phyloP scores from a whole-genome alignment of 2,797 vertebrate genomes.

The Dendrocincla fuliginosa region DNA sequence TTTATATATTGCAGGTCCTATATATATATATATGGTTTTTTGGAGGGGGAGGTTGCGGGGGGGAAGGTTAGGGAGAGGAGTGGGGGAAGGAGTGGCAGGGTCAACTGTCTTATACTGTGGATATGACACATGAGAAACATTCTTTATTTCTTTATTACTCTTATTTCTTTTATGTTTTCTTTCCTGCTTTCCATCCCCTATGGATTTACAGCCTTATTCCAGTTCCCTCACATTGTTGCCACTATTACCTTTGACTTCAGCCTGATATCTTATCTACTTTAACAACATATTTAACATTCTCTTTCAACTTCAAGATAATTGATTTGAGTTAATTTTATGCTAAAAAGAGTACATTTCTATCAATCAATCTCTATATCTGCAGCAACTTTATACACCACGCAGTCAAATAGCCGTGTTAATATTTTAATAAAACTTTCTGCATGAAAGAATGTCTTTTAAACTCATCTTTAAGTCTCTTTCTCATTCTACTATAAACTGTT shows the following conservation, averaged over 20 bases:
- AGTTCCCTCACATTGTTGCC: background rate
- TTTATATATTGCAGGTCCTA: background rate
- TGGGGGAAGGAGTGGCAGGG: fast-evolving
- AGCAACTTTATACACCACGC: background rate
- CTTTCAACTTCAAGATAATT: background rate
- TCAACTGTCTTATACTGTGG: background rate
- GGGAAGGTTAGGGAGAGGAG: background rate
- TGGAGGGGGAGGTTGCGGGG: no score
- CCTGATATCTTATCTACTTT: background rate
- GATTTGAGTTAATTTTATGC: background rate
- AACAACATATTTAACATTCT: background rate
- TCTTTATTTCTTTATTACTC: background rate
- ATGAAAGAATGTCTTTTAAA: background rate
- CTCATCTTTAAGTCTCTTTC: background rate
- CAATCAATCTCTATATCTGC: background rate
- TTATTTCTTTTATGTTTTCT: background rate
- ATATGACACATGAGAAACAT: background rate
- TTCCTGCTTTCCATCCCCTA: background rate
- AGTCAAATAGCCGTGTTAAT: background rate
- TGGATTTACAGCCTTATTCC: background rate
- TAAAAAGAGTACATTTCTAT: background rate
- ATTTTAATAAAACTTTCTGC: background rate
- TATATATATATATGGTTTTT: no score
- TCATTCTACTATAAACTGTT: background rate
- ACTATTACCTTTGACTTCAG: background rate